Evolutionary conservation across 53 echinoderm and acorn worm species (phyloP), one percentile per base, ranked within the genome.

Genomic region (Paracentrotus lividus): DNA sequence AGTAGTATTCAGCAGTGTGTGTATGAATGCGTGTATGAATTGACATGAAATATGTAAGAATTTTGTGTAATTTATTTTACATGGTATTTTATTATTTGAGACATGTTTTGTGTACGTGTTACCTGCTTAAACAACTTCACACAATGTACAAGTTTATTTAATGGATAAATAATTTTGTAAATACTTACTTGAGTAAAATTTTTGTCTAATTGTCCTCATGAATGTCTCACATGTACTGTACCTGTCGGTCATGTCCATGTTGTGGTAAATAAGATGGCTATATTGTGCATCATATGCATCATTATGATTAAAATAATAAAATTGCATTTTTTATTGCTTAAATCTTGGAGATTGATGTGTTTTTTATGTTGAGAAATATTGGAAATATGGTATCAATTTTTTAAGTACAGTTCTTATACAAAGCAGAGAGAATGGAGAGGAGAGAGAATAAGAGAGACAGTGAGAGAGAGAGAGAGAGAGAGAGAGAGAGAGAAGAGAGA

Each of bases 201-300:
- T 40, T 5, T 36, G 18, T 72, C 36, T 5, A 16, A 13, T 27
- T 69, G 72, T 36, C 31, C 31, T 16, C n/a, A 7, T 67, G 67
- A 2, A 12, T 67, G 36, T 5, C 9, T 0, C 36, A 32, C 18
- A 72, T 78, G 20, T 78, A n/a, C n/a, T n/a, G n/a, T n/a, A n/a
- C n/a, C n/a, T n/a, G n/a, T n/a, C n/a, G n/a, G n/a, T 45, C 78
- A 45, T 78, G 78, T 23, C 23, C 43, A 78, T 7, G 77, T 32
- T 76, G 7, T 81, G n/a, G 81, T 81, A 81, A 81, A 81, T 81
- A 81, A 81, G 81, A 81, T 81, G 24, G n/a, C n/a, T 78, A 81
- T 81, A 45, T 81, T 81, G 81, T 81, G 81, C 81, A 81, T 81
- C 47, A 47, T 49, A 81, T 81, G 81, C 81, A 81, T 81, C 12